These are phyloP conservation scores for Trochalopteron elliotii DNA, from an alignment of 2,113 vertebrate genomes.

Conservation along the genomic window DNA sequence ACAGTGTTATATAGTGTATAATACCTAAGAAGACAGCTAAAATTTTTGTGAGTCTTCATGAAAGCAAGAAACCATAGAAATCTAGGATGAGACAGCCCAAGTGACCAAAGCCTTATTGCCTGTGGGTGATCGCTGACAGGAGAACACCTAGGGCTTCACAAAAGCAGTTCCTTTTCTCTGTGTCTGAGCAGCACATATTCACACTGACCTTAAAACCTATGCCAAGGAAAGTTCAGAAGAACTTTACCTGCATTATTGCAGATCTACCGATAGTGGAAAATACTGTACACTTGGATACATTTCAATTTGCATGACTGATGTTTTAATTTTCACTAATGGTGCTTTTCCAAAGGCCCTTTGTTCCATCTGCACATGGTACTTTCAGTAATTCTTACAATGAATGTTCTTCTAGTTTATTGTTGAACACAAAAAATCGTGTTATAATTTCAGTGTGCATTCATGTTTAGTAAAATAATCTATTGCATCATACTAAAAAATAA, in stretches of 20 bases:
- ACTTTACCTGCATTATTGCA: background rate
- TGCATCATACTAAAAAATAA: background rate
- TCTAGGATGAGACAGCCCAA: background rate
- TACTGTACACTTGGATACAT: background rate
- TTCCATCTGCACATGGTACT: background rate
- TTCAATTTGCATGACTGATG: background rate
- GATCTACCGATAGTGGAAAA: background rate
- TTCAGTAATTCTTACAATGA: background rate
- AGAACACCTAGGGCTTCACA: background rate
- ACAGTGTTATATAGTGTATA: background rate
- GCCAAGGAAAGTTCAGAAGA: background rate
- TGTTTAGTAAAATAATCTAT: background rate
- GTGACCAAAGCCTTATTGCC: background rate
- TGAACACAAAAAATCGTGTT: background rate
- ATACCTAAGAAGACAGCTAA: background rate
- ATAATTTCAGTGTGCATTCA: background rate
- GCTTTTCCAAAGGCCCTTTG: background rate
- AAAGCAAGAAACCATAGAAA: background rate
- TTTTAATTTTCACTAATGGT: background rate
- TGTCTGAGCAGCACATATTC: background rate
- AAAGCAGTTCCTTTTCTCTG: background rate
- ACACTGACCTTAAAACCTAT: background rate
- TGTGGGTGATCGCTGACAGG: accelerated
- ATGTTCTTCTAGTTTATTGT: background rate
- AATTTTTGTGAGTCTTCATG: background rate